phyloP scores from a whole-genome alignment of 2,113 vertebrate species.

The Atrichornis clamosus region DNA sequence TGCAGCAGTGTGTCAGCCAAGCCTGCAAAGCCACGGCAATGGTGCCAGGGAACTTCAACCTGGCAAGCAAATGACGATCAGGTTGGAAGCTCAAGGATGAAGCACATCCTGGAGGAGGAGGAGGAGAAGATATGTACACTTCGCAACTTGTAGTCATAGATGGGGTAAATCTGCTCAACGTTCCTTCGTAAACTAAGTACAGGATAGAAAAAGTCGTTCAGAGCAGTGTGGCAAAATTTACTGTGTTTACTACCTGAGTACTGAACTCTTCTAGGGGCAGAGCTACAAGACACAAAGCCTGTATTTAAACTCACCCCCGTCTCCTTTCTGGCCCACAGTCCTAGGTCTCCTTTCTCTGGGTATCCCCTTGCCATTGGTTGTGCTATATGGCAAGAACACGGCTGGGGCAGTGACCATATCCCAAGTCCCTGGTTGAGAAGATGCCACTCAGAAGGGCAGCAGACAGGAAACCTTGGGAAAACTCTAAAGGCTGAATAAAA shows the following conservation, averaged over 20 bases:
- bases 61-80: neutral
- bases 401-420: neutral
- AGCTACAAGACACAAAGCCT: neutral
- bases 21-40: neutral
- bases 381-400: fast-evolving
- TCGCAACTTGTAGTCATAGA: neutral
- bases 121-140: neutral
- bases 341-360: neutral
- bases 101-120: neutral
- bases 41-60: neutral
- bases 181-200: neutral
- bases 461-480: neutral
- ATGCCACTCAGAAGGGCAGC: neutral
- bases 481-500: neutral
- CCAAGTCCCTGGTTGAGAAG: fast-evolving
- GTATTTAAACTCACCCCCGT: neutral
- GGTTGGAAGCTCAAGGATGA: neutral
- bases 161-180: neutral
- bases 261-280: neutral
- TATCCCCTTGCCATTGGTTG: neutral
- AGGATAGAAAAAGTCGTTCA: neutral
- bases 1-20: neutral
- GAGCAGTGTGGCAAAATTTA: neutral
- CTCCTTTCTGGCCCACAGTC: neutral
- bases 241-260: neutral